Conservation (phyloP, 2,888 invertebrate genomes). For the Heliconius cydno region DNA sequence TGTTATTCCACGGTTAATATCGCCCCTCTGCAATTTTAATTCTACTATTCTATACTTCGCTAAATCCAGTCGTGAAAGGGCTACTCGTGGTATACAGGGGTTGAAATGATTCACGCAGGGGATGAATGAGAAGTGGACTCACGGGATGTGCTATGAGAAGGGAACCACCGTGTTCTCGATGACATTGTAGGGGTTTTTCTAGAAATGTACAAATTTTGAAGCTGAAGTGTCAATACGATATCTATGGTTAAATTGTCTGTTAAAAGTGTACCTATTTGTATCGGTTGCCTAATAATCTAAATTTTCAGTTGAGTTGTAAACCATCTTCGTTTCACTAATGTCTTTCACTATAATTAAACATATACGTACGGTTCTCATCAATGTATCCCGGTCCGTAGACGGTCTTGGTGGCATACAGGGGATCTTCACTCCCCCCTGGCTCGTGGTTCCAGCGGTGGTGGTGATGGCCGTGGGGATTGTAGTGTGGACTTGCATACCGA, state of each 20-base stretch:
- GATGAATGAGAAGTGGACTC: slow-evolving; percentile 48
- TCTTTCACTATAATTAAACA: slow-evolving; percentile 58
- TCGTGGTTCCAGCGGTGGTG: slow-evolving; percentile 80
- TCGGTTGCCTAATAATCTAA: slow-evolving; percentile 55
- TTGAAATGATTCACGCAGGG: slow-evolving; percentile 44
- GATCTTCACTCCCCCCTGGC: slow-evolving; percentile 80
- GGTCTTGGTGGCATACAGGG: slow-evolving; percentile 83
- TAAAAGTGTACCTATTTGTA: slow-evolving; percentile 60
- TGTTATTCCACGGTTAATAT: slow-evolving; percentile 50
- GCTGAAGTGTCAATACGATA: slow-evolving; percentile 78
- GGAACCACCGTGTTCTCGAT: slow-evolving; percentile 49
- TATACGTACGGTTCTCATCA: slow-evolving; percentile 83
- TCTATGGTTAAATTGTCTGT: slow-evolving; percentile 79
- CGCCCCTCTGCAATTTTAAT: slow-evolving; percentile 39
- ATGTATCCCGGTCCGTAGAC: slow-evolving; percentile 81
- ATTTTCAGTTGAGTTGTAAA: slow-evolving; percentile 52
- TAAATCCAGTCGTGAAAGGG: slow-evolving; percentile 44
- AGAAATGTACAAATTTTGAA: slow-evolving; percentile 70
- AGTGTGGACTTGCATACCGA: slow-evolving; percentile 80
- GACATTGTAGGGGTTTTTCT: slow-evolving; percentile 50
- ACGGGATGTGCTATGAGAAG: slow-evolving; percentile 46
- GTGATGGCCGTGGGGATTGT: slow-evolving; percentile 79
- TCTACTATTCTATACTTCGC: slow-evolving; percentile 40
- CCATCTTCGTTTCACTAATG: slow-evolving; percentile 37
- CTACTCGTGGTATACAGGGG: slow-evolving; percentile 45